A percentile compares a stretch with the other conserved stretches of the same genome.
phyloP scores from a whole-genome alignment of 2,888 invertebrate species.

The Pasiphila rectangulata region DNA sequence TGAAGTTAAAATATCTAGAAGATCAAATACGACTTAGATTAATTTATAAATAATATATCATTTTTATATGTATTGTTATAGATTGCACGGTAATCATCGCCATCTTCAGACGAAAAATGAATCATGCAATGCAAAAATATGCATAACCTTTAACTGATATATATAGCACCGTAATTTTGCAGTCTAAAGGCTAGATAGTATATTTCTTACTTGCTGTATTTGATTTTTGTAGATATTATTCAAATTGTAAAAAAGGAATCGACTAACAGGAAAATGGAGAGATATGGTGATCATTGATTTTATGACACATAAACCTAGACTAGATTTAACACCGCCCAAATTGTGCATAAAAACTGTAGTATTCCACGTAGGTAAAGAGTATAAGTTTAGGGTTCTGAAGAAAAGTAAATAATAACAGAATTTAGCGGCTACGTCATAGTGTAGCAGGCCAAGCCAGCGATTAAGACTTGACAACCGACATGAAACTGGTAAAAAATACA shows the following conservation, averaged over 20 bases:
- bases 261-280: constrained; percentile 7
- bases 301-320: not conserved
- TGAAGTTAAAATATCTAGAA: too few relatives aligned
- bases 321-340: constrained; percentile 22
- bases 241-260: not conserved
- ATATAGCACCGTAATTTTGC: too few relatives aligned
- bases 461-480: not conserved
- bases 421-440: constrained; percentile 61
- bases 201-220: too few relatives aligned
- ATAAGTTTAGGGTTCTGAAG: not conserved
- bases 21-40: too few relatives aligned
- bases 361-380: not conserved
- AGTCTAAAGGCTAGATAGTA: too few relatives aligned
- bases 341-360: not conserved
- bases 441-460: constrained; percentile 17
- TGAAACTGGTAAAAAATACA: constrained; percentile 17
- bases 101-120: constrained; percentile 16
- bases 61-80: not conserved
- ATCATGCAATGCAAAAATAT: constrained; percentile 23
- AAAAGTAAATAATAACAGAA: constrained; percentile 44
- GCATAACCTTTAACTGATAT: constrained; percentile 26
- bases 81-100: not conserved
- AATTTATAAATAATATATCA: too few relatives aligned
- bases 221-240: too few relatives aligned
- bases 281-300: constrained; percentile 12